These are phyloP conservation scores for Peromyscus aztecus DNA, from an alignment of 2,797 vertebrate genomes.

Conservation along the genomic window DNA sequence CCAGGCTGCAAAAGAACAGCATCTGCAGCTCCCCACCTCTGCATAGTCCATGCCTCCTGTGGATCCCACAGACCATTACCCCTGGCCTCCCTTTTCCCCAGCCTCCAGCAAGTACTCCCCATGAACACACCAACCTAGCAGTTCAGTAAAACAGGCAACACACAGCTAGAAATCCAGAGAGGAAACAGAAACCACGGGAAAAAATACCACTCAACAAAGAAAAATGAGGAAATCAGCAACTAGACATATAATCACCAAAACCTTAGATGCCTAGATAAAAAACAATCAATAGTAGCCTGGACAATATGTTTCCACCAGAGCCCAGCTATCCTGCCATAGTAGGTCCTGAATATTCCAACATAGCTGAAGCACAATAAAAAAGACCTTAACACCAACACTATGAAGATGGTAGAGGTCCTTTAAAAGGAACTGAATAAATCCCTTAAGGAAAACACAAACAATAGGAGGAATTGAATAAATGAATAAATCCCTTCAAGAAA, in stretches of 20 bases:
- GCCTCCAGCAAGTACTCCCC: neutral
- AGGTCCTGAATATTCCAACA: neutral
- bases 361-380: neutral
- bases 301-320: neutral
- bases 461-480: neutral
- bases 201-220: neutral
- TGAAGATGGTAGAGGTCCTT: neutral
- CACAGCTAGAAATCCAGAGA: neutral
- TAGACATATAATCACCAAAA: neutral
- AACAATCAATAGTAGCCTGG: neutral
- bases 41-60: neutral
- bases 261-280: neutral
- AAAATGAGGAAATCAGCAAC: neutral
- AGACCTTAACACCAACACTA: neutral
- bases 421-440: neutral
- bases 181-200: no score
- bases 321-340: neutral
- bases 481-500: neutral
- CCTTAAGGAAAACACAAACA: neutral
- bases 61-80: neutral
- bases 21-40: neutral
- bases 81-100: neutral
- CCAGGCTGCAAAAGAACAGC: neutral
- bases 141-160: neutral
- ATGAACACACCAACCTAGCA: neutral